Conservation (phyloP, 2,888 invertebrate species). For the Cheilosia urbana region DNA sequence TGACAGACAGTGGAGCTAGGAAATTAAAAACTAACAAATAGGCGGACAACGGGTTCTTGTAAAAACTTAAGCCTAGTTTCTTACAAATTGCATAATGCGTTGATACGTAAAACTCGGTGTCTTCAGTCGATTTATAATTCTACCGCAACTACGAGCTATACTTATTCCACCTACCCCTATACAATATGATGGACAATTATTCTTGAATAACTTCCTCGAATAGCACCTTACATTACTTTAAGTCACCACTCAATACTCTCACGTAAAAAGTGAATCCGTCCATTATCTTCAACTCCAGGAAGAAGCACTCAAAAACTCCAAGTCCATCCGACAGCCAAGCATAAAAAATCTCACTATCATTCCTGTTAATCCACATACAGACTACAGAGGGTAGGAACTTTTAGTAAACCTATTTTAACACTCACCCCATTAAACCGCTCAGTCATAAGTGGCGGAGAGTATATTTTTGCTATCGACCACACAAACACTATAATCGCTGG, state of each 20-base stretch:
- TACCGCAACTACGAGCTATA: no score
- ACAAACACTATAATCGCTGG: constrained; percentile 81
- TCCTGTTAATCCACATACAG: not conserved
- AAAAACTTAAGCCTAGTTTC: no score
- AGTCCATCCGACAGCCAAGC: not conserved
- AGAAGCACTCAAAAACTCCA: not conserved
- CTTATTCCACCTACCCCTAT: no score
- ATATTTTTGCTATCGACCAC: constrained; percentile 82
- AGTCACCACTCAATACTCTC: not conserved
- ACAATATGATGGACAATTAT: no score
- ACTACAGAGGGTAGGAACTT: not conserved
- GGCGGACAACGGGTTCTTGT: no score
- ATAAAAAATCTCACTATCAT: constrained; percentile 16
- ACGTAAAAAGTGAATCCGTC: not conserved
- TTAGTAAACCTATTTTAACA: constrained; percentile 42
- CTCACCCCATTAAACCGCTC: constrained; percentile 82
- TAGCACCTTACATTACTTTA: no score
- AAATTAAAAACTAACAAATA: no score
- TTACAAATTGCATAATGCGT: no score
- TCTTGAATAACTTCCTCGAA: no score
- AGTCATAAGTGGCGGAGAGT: constrained; percentile 80
- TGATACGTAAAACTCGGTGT: no score
- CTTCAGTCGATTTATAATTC: no score
- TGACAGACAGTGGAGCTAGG: no score
- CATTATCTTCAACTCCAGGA: not conserved